These are phyloP conservation scores for Sapajus apella DNA, from an alignment of 2,113 vertebrate genomes.

Conservation along the genomic window DNA sequence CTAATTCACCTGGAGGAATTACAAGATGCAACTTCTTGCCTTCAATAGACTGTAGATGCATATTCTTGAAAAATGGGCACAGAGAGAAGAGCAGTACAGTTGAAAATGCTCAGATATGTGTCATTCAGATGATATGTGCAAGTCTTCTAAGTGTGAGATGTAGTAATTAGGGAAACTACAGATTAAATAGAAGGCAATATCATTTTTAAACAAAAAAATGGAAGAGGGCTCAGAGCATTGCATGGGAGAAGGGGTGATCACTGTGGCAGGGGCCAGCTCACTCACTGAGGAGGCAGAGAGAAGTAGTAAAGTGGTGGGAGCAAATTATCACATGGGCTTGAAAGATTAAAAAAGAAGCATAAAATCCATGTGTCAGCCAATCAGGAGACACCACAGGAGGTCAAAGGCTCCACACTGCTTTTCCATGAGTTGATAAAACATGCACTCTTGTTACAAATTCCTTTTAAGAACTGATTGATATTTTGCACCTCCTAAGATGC, in stretches of 20 bases:
- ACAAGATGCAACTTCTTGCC: background rate
- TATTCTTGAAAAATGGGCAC: background rate
- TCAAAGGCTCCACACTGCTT: background rate
- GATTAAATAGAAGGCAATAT: background rate
- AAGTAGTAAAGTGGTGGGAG: background rate
- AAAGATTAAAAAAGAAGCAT: background rate
- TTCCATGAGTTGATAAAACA: background rate
- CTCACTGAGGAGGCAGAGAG: background rate
- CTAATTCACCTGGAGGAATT: background rate
- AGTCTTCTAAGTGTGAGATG: background rate
- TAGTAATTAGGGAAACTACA: background rate
- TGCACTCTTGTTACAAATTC: background rate
- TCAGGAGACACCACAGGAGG: background rate
- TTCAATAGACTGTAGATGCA: background rate
- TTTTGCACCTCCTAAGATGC: background rate
- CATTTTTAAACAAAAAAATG: background rate
- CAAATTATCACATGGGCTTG: no score
- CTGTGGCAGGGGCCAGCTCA: accelerated
- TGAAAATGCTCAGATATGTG: background rate
- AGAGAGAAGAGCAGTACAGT: background rate
- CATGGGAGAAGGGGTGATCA: accelerated
- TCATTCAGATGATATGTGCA: background rate
- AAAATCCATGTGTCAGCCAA: background rate
- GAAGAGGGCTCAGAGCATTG: no score
- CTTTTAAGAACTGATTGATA: background rate